Base-by-base conservation (phyloP, 2,113 vertebrate species). In the Sisor rabdophorus region DNA sequence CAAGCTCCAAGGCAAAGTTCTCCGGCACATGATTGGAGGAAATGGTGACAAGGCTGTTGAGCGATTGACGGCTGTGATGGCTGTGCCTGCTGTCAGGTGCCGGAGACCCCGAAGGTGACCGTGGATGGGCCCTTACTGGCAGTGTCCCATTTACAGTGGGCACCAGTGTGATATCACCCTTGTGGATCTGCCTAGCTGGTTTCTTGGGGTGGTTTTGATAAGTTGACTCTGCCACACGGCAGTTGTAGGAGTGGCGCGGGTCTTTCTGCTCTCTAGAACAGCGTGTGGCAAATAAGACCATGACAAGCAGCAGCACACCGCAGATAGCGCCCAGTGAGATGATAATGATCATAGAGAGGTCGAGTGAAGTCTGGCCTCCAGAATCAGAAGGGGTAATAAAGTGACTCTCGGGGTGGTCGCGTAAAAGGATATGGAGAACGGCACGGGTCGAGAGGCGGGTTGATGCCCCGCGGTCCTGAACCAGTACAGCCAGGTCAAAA, bases 191-290 rank as follows among this genome's bases (percentile, higher is more conserved):
- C 75, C 96, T 89, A 1, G 96, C 92, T 0, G 96, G 97, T 54
- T 97, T 94, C 78, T 99, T 98, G 0, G 97, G 97, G 55, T 99
- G 96, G 82, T 98, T 95, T 89, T 98, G 95, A 84, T 99, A 98
- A 40, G 95, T 98, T 0, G 90, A 98, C 63, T 98, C 96, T 0
- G 96, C 97, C 55, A 98, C 93, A 0, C 97, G 91, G 60, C 96
- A 98, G 88, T 98, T 98, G 87, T 98, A 98, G 58, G 95, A 98
- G 75, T 87, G 89, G 17, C 94, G 85, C 3, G 93, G 96, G 87
- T 98, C 95, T 77, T 98, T 99, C 80, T 98, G 94, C 75, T 95
- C 96, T 16, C 94, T 87, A 77, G 90, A 96, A 84, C 96, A 98
- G 73, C 95, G 93, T 0, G 94, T 97, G 48, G 95, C 95, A 64